phyloP scores from a whole-genome alignment of 2,888 invertebrate species.

The Cyclophora albipunctata region DNA sequence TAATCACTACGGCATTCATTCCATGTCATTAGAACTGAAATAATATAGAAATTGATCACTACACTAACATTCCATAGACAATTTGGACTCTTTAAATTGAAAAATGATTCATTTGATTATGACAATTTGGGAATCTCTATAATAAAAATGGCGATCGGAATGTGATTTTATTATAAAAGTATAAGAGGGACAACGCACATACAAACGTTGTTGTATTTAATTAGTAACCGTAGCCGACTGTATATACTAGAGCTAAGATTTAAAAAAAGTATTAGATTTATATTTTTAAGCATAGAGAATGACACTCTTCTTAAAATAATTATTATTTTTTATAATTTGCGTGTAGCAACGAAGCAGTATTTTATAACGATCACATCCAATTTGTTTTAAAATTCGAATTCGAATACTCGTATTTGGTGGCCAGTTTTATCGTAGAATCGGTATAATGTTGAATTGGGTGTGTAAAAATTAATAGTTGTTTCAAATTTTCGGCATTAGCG shows the following conservation, averaged over 20 bases:
- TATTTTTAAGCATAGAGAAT: conserved; percentile 56
- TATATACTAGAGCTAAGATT: conserved; percentile 53
- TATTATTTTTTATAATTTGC: conserved; percentile 61
- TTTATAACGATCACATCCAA: conserved; percentile 22
- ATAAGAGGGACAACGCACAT: conserved; percentile 15
- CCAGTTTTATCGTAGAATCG: conserved; percentile 47
- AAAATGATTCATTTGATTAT: conserved; percentile 27
- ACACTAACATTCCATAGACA: conserved; percentile 39
- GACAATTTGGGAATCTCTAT: conserved; percentile 47
- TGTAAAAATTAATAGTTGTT: conserved; percentile 41
- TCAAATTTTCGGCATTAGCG: conserved; percentile 45
- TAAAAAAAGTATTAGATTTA: conserved; percentile 59
- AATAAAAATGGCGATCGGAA: conserved; percentile 14
- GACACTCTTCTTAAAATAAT: conserved; percentile 44
- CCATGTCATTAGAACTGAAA: conserved; percentile 9
- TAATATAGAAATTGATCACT: not conserved
- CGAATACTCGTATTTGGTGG: conserved; percentile 39
- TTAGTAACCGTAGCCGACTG: conserved; percentile 46
- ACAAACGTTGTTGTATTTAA: conserved; percentile 31
- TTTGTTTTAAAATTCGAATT: conserved; percentile 16
- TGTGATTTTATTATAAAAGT: conserved; percentile 16
- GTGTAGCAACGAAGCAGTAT: conserved; percentile 69
- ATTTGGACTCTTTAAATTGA: conserved; percentile 20
- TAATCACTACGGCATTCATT: conserved; percentile 22
- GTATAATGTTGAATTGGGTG: conserved; percentile 33